phyloP scores from a whole-genome alignment of 2,888 invertebrate genomes.

The Troglohyphantes excavatus region DNA sequence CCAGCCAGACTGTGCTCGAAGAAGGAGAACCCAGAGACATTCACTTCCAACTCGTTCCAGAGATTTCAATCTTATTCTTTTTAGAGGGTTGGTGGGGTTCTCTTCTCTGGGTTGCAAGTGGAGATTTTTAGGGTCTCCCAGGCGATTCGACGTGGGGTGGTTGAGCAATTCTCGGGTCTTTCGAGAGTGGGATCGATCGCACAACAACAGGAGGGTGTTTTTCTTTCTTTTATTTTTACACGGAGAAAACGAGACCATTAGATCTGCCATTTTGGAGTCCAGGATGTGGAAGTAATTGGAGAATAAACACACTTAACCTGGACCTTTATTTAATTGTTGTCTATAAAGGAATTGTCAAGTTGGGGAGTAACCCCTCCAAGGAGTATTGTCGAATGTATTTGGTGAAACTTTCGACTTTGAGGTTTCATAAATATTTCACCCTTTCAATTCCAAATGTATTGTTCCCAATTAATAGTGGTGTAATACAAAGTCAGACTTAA shows the following conservation, averaged over 20 bases:
- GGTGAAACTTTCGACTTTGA: no score
- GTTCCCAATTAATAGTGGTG: no score
- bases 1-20: neutral
- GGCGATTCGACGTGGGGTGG: constrained; percentile 61
- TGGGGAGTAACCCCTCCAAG: no score
- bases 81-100: neutral
- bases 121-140: constrained; percentile 58
- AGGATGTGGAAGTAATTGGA: neutral
- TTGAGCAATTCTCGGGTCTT: constrained; percentile 54
- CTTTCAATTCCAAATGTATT: no score
- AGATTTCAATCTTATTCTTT: constrained; percentile 30
- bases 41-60: neutral
- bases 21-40: neutral
- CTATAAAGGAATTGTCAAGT: no score
- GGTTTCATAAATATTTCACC: no score
- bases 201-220: neutral
- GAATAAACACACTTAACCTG: no score
- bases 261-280: constrained; percentile 32
- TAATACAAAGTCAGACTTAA: no score
- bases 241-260: constrained; percentile 28
- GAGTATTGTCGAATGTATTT: no score
- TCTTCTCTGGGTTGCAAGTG: neutral
- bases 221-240: neutral
- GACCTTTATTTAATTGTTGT: no score
- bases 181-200: constrained; percentile 59